Evolutionary conservation across 1,140 invertebrate species (phyloP).

Genomic region (Penaeus indicus): DNA sequence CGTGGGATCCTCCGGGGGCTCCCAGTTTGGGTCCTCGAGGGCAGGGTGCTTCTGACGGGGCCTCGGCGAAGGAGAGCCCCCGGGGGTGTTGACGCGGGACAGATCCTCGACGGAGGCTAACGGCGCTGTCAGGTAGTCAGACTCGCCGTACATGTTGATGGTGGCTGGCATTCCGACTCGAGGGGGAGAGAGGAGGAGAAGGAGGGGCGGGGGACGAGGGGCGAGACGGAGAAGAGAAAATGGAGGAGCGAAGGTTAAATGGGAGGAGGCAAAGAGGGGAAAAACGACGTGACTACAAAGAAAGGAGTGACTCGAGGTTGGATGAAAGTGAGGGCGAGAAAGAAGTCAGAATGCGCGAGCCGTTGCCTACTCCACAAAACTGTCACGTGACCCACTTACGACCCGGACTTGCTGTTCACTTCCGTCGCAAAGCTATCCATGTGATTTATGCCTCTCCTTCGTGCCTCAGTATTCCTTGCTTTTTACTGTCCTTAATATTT

Average conservation of each 20-base stretch:
- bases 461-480: no score
- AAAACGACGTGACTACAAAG: not conserved
- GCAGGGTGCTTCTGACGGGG: slow-evolving; percentile 61
- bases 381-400: no score
- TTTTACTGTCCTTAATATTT: no score
- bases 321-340: no score
- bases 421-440: no score
- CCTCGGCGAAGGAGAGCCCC: slow-evolving; percentile 66
- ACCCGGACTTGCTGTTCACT: no score
- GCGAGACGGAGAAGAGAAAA: not conserved
- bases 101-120: slow-evolving; percentile 68
- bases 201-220: not conserved
- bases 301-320: not conserved
- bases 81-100: slow-evolving; percentile 65
- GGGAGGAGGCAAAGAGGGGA: not conserved
- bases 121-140: slow-evolving; percentile 63
- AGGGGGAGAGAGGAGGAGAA: not conserved
- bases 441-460: no score
- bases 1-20: slow-evolving; percentile 60
- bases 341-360: no score
- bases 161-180: slow-evolving; percentile 39
- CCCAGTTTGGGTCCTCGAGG: slow-evolving; percentile 64
- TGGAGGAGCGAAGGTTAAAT: not conserved
- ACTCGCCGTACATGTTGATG: slow-evolving; percentile 62
- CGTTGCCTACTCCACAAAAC: no score